These are phyloP conservation scores for Heptranchias perlo DNA, from an alignment of 2,113 vertebrate genomes.

Conservation along the genomic window DNA sequence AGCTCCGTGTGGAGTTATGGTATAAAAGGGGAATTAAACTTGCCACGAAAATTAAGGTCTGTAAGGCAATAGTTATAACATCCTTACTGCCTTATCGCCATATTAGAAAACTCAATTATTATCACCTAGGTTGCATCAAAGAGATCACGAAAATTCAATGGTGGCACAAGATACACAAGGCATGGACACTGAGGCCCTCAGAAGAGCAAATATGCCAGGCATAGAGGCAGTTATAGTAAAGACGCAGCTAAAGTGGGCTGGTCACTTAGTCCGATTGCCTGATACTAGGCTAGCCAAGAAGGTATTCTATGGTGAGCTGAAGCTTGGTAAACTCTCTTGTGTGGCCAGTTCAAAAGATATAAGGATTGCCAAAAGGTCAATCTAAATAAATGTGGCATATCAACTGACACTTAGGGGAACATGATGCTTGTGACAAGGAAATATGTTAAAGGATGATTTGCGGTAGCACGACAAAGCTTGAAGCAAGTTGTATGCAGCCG, in stretches of 20 bases:
- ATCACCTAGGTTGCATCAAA: not conserved
- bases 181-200: not conserved
- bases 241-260: not conserved
- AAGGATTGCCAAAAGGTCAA: not conserved
- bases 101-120: not conserved
- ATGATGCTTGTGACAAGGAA: no score
- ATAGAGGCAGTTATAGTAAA: not conserved
- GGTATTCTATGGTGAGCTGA: not conserved
- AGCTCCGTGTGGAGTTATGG: not conserved
- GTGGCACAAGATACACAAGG: not conserved
- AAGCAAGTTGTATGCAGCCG: no score
- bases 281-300: not conserved
- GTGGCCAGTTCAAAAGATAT: not conserved
- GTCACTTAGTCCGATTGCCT: not conserved
- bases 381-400: not conserved
- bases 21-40: not conserved
- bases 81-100: not conserved
- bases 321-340: not conserved
- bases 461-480: no score
- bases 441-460: no score
- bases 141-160: not conserved
- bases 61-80: not conserved
- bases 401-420: no score
- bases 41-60: not conserved
- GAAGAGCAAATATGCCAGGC: no score